Base-by-base conservation (phyloP, 2,888 invertebrate species). In the Latrodectus hesperus region DNA sequence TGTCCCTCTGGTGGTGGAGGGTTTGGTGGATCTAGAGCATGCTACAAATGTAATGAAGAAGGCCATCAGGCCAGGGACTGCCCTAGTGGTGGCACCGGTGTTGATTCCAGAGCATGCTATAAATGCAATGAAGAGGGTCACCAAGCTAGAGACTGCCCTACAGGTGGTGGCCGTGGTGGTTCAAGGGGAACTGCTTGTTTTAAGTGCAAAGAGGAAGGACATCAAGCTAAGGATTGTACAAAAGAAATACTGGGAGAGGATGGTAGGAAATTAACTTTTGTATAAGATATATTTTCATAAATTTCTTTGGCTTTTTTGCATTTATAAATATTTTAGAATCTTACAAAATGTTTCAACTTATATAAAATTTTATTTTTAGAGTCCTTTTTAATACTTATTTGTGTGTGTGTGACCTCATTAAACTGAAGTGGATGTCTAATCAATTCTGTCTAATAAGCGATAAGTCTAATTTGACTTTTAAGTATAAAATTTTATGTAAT, bases 41-140 rank as follows among this genome's bases (percentile, higher is more conserved):
- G 91, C 89, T 79, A 67, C 60, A 90, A 91, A 10, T 91, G 90
- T 86, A 89, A 87, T 71, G 49, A 90, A 90, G 55, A 91, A 22
- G 90, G 90, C 2, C 89, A 91, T 65, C 84, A 90, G 71, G 71
- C 88, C 11, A 77, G 90, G 67, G 90, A 91, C 14, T 90, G 90
- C 67, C 81, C 89, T 4, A 75, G 55, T 75, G 71, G 72, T 14
- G 83, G 90, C 55, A 81, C 84, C 65, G 89, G 90, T 51, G 90
- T 90, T 55, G 87, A 84, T 53, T 80, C 83, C 6, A 67, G 83
- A 17, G 49, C 53, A 14, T 90, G 90, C 60, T 85, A 52, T 49
- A 90, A 89, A 64, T 90, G 91, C 55, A 79, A 84, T 12, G 86
- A 90, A 74, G 85, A 87, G 51, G 90, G 90, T 5, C 90, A 90